A percentile compares a stretch with the other conserved stretches of the same genome.
phyloP scores from a whole-genome alignment of 2,888 invertebrate genomes.

The Agrochola circellaris region DNA sequence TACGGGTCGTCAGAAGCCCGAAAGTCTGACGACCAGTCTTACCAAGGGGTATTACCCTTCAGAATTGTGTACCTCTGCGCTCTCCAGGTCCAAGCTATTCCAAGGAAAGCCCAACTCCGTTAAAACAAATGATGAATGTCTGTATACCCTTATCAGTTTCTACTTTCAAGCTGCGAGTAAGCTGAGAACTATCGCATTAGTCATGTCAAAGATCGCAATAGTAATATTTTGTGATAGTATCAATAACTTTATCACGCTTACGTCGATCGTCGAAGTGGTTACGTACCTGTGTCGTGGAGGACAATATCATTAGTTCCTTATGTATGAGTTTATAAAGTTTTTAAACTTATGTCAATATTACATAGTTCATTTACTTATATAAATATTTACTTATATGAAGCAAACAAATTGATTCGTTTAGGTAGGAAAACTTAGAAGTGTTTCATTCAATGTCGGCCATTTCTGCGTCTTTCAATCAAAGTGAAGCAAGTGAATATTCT shows the following conservation, averaged over 20 bases:
- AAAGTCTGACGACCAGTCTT: too few species aligned
- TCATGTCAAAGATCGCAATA: conserved; percentile 56
- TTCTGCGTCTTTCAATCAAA: not conserved
- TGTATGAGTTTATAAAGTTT: not conserved
- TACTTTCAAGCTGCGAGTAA: conserved; percentile 43
- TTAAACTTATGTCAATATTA: not conserved
- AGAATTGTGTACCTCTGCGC: too few species aligned
- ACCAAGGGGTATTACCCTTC: too few species aligned
- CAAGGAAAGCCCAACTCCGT: conserved; percentile 3
- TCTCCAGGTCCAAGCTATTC: conserved; percentile 3
- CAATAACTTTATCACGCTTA: conserved; percentile 35
- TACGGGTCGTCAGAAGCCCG: too few species aligned
- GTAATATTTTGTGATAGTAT: conserved; percentile 57
- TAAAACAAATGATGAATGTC: conserved; percentile 49
- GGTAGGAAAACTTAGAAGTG: not conserved
- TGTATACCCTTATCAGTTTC: conserved; percentile 50
- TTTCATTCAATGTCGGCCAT: not conserved
- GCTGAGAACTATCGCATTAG: conserved; percentile 50
- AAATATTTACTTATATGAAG: too few species aligned
- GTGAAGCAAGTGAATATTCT: not conserved
- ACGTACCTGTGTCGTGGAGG: conserved; percentile 1
- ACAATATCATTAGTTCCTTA: conserved; percentile 32
- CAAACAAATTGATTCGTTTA: not conserved
- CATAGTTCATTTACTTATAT: not conserved
- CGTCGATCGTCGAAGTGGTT: conserved; percentile 28